Base-by-base conservation (phyloP, 2,888 invertebrate species). In the Drosophila bunnanda region DNA sequence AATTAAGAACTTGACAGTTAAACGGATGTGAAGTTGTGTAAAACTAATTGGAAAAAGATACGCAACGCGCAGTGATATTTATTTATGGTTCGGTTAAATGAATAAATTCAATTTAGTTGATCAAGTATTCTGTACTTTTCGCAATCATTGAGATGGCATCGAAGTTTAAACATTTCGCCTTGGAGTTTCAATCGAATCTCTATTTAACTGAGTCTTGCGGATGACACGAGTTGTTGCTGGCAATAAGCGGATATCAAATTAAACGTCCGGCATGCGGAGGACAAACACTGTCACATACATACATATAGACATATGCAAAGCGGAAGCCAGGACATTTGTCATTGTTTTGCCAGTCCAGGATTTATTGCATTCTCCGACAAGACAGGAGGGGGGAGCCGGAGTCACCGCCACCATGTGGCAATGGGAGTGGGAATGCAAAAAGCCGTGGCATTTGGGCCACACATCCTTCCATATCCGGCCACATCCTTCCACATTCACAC, bases 331-430 rank as follows among this genome's bases (percentile, higher is more conserved):
- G 70, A 61, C 84, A 82, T 82, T 86, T 82, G 82, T 88, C 82
- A 89, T 82, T 82, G 89, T 82, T 82, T 87, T 82, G 82, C 83
- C 59, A 87, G 89, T 69, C 76, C 78, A 83, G 76, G 82, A 82
- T 87, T 88, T 88, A 82, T 87, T 78, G 82, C 84, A 86, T 86
- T 69, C 71, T 66, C 57, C 58, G 65, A 52, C 64, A 64, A 70
- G 44, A 43, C 44, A 46, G 38, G 17, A 22, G 43, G 28, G 12
- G 59, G 53, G 15, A 15, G 38, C 4, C 15, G 9, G 28, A 46
- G 32, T 15, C 41, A 53, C 66, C 53, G 54, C 46, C 44, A 44
- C 66, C 53, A 54, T 50, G 48, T 62, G 64, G 48, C 36, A 56
- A 56, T 38, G 68, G 75, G 46, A 50, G 32, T 50, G 32, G 57